Conservation (phyloP, 2,888 invertebrate genomes). For the Pseudococcus viburni region DNA sequence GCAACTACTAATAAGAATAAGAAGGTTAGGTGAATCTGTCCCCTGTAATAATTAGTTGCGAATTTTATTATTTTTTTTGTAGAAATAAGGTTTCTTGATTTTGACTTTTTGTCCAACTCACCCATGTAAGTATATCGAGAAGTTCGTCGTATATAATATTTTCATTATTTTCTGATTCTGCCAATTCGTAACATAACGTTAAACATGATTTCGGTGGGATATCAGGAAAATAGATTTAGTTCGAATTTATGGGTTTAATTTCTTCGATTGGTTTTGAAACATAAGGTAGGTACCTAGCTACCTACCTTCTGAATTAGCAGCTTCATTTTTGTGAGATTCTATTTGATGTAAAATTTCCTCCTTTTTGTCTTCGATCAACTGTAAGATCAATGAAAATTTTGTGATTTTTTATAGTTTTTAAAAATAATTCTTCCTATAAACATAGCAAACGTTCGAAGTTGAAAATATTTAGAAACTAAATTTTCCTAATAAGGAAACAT, state of each 20-base stretch:
- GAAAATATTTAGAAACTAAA: too few species aligned
- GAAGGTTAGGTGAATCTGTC: background rate
- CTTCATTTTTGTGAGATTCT: background rate
- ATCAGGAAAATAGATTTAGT: background rate
- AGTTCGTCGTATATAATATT: constrained; percentile 65
- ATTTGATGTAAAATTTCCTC: background rate
- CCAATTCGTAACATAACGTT: background rate
- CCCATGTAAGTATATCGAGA: constrained; percentile 67
- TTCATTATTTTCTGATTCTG: background rate
- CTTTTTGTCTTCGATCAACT: background rate
- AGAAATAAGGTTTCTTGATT: too few species aligned
- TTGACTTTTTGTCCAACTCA: constrained; percentile 55
- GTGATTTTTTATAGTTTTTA: too few species aligned
- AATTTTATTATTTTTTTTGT: background rate
- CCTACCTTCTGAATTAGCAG: background rate
- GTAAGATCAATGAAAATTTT: too few species aligned
- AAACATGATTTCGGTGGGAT: background rate
- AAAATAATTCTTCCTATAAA: too few species aligned
- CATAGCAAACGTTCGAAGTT: too few species aligned
- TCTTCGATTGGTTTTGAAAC: too few species aligned
- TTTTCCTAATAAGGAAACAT: too few species aligned
- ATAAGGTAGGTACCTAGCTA: too few species aligned
- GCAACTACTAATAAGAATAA: background rate
- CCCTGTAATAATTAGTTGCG: background rate
- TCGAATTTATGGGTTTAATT: too few species aligned